Conservation (phyloP, 2,113 vertebrate species). For the Cairina moschata region DNA sequence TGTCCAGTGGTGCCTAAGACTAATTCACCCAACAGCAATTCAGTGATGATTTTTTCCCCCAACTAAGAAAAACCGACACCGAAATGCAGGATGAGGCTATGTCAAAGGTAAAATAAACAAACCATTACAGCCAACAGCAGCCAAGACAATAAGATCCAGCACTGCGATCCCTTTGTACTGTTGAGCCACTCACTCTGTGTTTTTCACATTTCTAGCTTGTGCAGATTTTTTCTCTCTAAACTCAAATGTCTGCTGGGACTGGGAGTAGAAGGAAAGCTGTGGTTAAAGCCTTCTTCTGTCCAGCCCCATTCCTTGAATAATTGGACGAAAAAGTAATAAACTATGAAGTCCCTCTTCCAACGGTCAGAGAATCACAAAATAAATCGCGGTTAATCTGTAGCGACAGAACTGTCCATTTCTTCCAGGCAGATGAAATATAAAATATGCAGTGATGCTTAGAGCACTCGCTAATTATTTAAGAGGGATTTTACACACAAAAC, state of each 20-base stretch:
- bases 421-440: background rate
- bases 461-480: conserved; percentile 37
- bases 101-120: conserved; percentile 47
- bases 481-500: conserved; percentile 24
- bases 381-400: background rate
- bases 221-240: background rate
- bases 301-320: background rate
- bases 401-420: background rate
- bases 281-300: background rate
- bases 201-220: conserved; percentile 12
- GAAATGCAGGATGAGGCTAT: background rate
- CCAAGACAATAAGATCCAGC: conserved; percentile 25
- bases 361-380: background rate
- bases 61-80: background rate
- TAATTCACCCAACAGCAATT: background rate
- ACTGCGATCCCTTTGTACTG: background rate
- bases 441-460: background rate
- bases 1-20: background rate
- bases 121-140: background rate
- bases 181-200: background rate
- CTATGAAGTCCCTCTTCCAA: background rate
- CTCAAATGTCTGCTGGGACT: background rate
- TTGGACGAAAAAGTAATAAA: background rate
- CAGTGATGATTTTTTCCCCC: background rate
- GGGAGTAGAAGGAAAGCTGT: background rate